A percentile compares a stretch with the other conserved stretches of the same genome.
Evolutionary conservation across 2,113 vertebrate species (phyloP).

Genomic region (Trachemys scripta): DNA sequence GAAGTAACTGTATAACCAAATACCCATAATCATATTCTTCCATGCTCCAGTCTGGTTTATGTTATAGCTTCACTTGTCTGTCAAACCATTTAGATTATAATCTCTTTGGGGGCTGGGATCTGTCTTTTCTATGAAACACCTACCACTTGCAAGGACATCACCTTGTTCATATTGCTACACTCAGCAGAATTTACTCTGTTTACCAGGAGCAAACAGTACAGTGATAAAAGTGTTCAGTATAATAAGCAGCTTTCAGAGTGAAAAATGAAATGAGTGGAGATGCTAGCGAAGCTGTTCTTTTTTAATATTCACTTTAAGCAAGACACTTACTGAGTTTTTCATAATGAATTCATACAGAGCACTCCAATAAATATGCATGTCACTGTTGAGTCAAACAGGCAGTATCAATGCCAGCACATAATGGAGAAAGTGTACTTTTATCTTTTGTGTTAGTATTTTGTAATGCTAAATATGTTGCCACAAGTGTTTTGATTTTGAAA

Average conservation of each 20-base stretch:
- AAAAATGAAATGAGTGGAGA: not conserved
- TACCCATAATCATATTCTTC: not conserved
- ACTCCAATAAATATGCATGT: accelerated
- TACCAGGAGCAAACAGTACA: not conserved
- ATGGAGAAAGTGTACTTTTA: not conserved
- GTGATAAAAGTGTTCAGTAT: not conserved
- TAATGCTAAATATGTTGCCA: not conserved
- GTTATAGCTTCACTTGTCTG: not conserved
- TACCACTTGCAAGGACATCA: not conserved
- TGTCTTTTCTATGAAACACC: not conserved
- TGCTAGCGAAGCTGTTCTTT: not conserved
- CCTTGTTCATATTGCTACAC: not conserved
- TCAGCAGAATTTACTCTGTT: not conserved
- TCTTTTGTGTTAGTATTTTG: not conserved
- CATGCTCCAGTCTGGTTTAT: not conserved
- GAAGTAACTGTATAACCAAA: not conserved
- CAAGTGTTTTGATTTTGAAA: not conserved
- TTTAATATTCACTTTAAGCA: not conserved
- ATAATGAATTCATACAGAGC: not conserved
- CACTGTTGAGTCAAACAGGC: not conserved
- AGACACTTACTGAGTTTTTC: not conserved
- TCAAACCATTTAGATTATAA: not conserved
- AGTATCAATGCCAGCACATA: not conserved
- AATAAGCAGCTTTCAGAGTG: not conserved
- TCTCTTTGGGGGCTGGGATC: not conserved